These are phyloP conservation scores for Oreochromis niloticus DNA, from an alignment of 2,113 vertebrate genomes.

Conservation along the genomic window DNA sequence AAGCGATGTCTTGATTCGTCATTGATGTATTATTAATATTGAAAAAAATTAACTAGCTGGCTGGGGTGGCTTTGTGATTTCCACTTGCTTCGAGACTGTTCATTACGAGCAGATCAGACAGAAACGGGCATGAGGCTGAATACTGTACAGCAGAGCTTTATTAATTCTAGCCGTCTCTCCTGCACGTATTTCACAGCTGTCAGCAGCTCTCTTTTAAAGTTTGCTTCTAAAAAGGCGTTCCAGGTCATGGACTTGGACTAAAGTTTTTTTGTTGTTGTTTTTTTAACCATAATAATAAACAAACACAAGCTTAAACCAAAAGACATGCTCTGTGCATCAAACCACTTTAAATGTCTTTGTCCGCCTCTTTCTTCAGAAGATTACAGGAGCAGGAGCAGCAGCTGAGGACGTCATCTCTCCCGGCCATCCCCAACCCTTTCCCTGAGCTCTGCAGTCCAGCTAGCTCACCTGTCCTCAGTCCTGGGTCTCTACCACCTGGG, in stretches of 20 bases:
- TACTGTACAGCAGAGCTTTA: conserved; percentile 27
- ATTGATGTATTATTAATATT: conserved; percentile 67
- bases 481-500: conserved; percentile 85
- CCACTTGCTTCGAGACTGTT: conserved; percentile 41
- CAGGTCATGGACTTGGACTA: neutral
- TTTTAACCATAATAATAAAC: neutral
- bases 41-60: conserved; percentile 14
- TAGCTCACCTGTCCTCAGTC: conserved; percentile 80
- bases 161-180: conserved; percentile 12
- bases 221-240: neutral
- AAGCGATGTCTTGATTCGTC: conserved; percentile 52
- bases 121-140: conserved; percentile 59
- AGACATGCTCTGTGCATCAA: neutral
- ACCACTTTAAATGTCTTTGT: neutral
- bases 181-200: conserved; percentile 16
- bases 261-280: neutral
- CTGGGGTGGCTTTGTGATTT: conserved; percentile 34
- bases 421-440: conserved; percentile 96
- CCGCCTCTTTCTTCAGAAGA: conserved; percentile 70
- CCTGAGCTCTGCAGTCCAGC: conserved; percentile 88
- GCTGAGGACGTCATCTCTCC: conserved; percentile 88
- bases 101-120: conserved; percentile 63
- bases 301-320: neutral
- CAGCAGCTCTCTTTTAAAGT: conserved; percentile 39
- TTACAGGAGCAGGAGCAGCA: conserved; percentile 90